Conservation (phyloP, 2,888 invertebrate species). For the Balanococcus diminutus region DNA sequence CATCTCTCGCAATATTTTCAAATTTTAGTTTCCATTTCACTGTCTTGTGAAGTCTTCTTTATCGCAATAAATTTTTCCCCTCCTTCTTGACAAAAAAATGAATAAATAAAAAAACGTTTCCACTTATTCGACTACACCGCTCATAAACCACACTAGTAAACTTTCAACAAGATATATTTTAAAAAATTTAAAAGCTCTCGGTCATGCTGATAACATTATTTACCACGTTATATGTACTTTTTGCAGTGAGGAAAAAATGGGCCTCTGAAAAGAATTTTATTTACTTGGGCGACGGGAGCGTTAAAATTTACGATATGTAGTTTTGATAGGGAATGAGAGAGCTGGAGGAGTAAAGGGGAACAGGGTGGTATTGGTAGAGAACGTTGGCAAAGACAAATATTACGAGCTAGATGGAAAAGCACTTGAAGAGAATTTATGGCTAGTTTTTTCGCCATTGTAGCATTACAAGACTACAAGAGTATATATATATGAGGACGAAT, state of each 20-base stretch:
- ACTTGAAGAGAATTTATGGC: constrained; percentile 8
- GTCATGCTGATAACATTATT: background rate
- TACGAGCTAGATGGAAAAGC: constrained; percentile 20
- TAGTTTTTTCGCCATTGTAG: constrained; percentile 9
- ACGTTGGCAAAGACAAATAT: constrained; percentile 4
- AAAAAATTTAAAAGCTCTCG: background rate
- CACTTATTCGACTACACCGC: background rate
- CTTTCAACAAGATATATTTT: background rate
- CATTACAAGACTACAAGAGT: too few relatives aligned
- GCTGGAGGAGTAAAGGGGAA: background rate
- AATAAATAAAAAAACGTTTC: too few relatives aligned
- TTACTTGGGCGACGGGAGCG: background rate
- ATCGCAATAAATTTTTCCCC: too few relatives aligned
- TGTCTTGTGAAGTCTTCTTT: too few relatives aligned
- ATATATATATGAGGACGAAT: background rate
- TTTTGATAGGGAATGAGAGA: background rate
- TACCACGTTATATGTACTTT: background rate
- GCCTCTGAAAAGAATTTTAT: background rate
- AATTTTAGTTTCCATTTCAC: too few relatives aligned
- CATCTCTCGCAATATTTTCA: too few relatives aligned
- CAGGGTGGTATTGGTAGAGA: background rate
- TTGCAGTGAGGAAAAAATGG: background rate
- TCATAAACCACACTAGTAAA: background rate
- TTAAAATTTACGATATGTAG: constrained; percentile 7
- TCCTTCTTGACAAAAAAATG: too few relatives aligned